Percentiles rank a stretch among this genome's conserved stretches.
Conservation (phyloP, 2,888 invertebrate species). For the Anorthoa munda region DNA sequence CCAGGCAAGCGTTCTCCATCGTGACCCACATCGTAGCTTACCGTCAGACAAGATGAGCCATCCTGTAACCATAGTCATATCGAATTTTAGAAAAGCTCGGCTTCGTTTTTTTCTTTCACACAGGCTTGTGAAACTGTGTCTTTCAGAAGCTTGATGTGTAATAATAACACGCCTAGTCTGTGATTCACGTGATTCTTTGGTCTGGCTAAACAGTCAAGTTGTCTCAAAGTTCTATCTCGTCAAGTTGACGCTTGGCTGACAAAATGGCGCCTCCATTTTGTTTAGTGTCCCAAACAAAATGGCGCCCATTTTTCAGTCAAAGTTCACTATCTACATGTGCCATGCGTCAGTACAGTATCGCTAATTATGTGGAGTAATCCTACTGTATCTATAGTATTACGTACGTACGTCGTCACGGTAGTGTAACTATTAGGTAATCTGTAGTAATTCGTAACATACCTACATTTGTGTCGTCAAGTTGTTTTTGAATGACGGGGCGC, state of each 20-base stretch:
- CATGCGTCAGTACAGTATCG: slow-evolving; percentile 49
- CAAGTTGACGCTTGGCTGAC: neutral
- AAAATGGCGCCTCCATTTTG: slow-evolving; percentile 13
- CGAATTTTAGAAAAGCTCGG: neutral
- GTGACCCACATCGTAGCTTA: too few species aligned
- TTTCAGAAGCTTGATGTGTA: too few species aligned
- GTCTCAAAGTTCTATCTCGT: neutral
- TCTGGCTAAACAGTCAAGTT: neutral
- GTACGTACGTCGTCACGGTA: slow-evolving; percentile 31
- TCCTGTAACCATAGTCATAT: too few species aligned
- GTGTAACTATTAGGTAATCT: slow-evolving; percentile 49
- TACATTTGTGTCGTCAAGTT: slow-evolving; percentile 36
- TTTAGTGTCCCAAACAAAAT: slow-evolving; percentile 13
- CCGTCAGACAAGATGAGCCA: too few species aligned
- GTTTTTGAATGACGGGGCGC: neutral
- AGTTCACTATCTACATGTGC: slow-evolving; percentile 18
- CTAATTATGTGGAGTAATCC: slow-evolving; percentile 46
- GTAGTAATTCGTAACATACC: slow-evolving; percentile 11
- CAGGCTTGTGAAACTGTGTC: too few species aligned
- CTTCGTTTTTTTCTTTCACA: neutral
- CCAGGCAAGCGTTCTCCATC: too few species aligned
- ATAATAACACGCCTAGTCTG: too few species aligned
- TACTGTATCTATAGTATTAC: slow-evolving; percentile 46
- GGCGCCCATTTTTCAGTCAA: slow-evolving; percentile 23
- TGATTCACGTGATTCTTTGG: neutral